Conservation (phyloP, 2,888 invertebrate species). For the Gymnoscelis rufifasciata region DNA sequence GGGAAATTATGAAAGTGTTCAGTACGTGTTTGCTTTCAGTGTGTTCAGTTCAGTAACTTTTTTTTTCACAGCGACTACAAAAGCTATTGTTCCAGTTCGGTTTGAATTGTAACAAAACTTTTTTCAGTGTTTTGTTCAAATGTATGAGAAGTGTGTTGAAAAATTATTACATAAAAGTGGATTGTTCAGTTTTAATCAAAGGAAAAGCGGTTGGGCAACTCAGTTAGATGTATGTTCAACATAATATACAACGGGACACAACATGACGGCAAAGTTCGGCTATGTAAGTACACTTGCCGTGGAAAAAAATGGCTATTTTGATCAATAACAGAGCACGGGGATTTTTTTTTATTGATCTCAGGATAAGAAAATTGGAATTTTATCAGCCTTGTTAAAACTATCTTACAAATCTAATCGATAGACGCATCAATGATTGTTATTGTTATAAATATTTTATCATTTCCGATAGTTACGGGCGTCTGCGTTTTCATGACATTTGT, state of each 20-base stretch:
- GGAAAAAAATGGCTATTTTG: slow-evolving; percentile 5
- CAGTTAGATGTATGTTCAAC: slow-evolving; percentile 77
- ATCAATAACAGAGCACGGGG: neutral
- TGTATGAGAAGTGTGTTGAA: slow-evolving; percentile 69
- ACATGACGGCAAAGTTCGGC: slow-evolving; percentile 81
- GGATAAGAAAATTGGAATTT: slow-evolving; percentile 8
- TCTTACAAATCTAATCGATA: slow-evolving; percentile 24
- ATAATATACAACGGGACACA: slow-evolving; percentile 79
- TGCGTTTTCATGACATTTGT: slow-evolving; percentile 22
- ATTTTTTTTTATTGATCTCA: slow-evolving; percentile 3
- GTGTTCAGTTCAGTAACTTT: slow-evolving; percentile 37
- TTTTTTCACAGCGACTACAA: slow-evolving; percentile 67
- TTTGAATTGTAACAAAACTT: slow-evolving; percentile 52
- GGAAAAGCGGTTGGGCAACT: slow-evolving; percentile 69
- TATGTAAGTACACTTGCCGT: slow-evolving; percentile 62
- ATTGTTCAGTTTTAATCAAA: slow-evolving; percentile 69
- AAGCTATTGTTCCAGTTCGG: slow-evolving; percentile 68
- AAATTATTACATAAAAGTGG: slow-evolving; percentile 73
- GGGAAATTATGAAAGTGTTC: slow-evolving; percentile 74
- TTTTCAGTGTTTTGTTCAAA: slow-evolving; percentile 68
- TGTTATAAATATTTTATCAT: slow-evolving; percentile 7
- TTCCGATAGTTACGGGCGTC: neutral
- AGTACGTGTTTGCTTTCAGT: slow-evolving; percentile 62
- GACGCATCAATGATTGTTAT: slow-evolving; percentile 16
- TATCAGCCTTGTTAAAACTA: slow-evolving; percentile 16